Evolutionary conservation across 2,113 vertebrate species (phyloP).

Genomic region (Leucopternis melanops): DNA sequence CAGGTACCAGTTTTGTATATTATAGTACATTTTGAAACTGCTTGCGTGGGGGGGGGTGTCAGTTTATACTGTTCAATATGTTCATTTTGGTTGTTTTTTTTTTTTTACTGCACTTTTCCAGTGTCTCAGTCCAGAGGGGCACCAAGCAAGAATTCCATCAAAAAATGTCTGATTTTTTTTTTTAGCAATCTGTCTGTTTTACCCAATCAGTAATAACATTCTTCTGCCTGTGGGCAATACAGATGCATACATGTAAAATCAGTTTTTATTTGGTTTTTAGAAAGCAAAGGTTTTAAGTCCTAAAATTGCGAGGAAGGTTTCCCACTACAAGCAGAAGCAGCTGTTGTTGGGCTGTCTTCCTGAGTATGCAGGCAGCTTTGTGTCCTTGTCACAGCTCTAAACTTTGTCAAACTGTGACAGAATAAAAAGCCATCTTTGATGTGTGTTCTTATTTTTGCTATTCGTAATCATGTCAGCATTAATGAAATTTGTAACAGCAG

Average conservation of each 20-base stretch:
- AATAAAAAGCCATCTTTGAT: not conserved
- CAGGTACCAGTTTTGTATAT: not conserved
- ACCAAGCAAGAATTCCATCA: not conserved
- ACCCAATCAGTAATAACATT: not conserved
- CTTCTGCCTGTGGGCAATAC: not conserved
- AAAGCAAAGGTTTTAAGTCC: not conserved
- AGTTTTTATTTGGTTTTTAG: not conserved
- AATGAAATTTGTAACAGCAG: not conserved
- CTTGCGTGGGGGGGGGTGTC: not conserved
- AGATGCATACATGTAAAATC: not conserved
- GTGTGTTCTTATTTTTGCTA: slow-evolving; percentile 13
- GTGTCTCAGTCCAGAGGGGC: not conserved
- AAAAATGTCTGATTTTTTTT: not conserved
- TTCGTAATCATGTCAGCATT: not conserved
- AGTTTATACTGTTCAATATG: not conserved
- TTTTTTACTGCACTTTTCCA: not conserved
- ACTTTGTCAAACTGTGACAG: not conserved
- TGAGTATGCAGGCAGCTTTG: not conserved
- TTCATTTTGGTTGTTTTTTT: not conserved
- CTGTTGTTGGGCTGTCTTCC: slow-evolving; percentile 1
- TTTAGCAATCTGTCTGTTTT: not conserved
- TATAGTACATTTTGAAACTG: not conserved
- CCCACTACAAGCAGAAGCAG: not conserved
- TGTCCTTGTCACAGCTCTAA: not conserved
- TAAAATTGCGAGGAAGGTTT: not conserved